Percentiles rank a stretch among this genome's conserved stretches.
phyloP scores from a whole-genome alignment of 1,140 invertebrate species.

The Sipha flava region DNA sequence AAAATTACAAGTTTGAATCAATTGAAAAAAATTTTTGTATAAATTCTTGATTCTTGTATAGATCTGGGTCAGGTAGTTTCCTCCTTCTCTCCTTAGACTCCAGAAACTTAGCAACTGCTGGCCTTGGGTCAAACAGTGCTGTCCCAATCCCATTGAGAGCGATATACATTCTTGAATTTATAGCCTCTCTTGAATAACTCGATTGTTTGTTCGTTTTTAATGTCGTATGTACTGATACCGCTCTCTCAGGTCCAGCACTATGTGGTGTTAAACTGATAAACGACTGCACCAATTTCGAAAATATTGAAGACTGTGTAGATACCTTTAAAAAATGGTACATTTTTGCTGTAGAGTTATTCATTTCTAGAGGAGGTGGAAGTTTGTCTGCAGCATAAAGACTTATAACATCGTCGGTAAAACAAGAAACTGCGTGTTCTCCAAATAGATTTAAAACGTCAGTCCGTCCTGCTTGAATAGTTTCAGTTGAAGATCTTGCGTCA shows the following conservation, averaged over 20 bases:
- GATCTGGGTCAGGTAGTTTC: no score
- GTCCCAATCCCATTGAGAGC: background rate
- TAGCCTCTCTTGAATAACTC: background rate
- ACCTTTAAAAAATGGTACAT: background rate
- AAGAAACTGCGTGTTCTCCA: background rate
- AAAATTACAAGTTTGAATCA: no score
- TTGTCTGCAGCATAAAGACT: background rate
- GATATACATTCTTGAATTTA: background rate
- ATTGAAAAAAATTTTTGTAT: no score
- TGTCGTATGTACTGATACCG: background rate
- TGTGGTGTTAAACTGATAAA: background rate
- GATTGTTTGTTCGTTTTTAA: background rate
- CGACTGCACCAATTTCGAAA: background rate
- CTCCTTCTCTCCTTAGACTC: no score
- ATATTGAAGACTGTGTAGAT: background rate
- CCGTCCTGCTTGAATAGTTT: background rate
- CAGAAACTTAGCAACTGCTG: background rate
- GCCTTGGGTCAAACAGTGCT: background rate
- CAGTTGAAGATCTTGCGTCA: background rate
- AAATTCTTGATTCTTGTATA: no score
- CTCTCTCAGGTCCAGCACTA: background rate
- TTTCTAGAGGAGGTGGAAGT: background rate
- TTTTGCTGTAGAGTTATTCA: background rate
- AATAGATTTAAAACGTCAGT: background rate
- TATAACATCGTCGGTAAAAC: background rate